Percentiles rank a stretch among this genome's conserved stretches.
phyloP scores from a whole-genome alignment of 2,797 vertebrate genomes.

The Naso thynnoides region DNA sequence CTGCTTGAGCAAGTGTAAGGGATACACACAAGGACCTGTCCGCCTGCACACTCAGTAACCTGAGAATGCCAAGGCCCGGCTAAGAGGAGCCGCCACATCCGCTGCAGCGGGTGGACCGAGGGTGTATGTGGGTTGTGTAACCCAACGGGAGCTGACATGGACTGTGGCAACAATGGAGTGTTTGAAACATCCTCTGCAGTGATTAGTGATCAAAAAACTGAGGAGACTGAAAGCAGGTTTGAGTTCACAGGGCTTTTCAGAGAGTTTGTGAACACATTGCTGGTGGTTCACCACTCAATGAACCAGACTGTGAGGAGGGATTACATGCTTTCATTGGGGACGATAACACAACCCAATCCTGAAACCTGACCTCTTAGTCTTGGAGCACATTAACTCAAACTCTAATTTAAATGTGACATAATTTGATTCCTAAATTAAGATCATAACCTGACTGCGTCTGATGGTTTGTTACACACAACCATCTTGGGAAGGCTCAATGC shows the following conservation, averaged over 20 bases:
- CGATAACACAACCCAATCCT: constrained; percentile 11
- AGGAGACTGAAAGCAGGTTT: constrained; percentile 23
- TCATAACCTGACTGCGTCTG: no score
- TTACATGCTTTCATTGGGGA: constrained; percentile 29
- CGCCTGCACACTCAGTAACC: constrained; percentile 66
- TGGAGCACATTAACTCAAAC: neutral
- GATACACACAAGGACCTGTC: constrained; percentile 71
- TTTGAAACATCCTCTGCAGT: constrained; percentile 46
- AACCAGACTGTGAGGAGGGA: constrained; percentile 34
- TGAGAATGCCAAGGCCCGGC: constrained; percentile 66
- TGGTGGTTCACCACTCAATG: constrained; percentile 21
- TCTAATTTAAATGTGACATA: neutral
- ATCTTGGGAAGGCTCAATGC: no score
- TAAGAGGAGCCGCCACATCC: constrained; percentile 69
- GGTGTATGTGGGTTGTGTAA: constrained; percentile 39
- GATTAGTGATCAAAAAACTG: constrained; percentile 41
- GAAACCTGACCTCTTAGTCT: neutral
- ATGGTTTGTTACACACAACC: no score
- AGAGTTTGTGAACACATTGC: constrained; percentile 37
- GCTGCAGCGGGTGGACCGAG: constrained; percentile 12
- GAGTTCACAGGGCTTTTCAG: constrained; percentile 30
- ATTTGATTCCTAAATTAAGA: neutral
- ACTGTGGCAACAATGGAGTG: constrained; percentile 34
- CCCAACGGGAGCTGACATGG: constrained; percentile 37
- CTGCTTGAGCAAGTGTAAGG: constrained; percentile 74